Evolutionary conservation across 2,797 vertebrate species (phyloP), one percentile per base, ranked within the genome.

Genomic region (Dermochelys coriacea): DNA sequence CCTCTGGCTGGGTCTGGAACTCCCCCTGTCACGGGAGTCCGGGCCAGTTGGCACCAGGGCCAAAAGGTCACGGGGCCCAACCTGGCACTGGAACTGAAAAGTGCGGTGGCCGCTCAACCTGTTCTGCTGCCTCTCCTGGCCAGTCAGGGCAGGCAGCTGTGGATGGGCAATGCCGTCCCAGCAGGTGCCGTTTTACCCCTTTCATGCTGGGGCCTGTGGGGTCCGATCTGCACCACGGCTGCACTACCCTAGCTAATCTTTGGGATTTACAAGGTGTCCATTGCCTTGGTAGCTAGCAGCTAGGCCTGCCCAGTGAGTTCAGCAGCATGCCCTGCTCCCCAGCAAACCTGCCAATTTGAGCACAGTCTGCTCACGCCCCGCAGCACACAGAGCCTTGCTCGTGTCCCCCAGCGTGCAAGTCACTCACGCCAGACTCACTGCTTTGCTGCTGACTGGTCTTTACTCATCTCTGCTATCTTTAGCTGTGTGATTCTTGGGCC

Each of bases 131-230:
- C 61, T n/a, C 29, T 16, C 61, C 61, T n/a, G 27, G 25, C 25
- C 25, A 7, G 34, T 29, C 6, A 16, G 59, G 61, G 31, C 61
- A 19, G 34, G 31, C 15, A 12, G 59, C 59, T 18, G 59, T 64
- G 59, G 31, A 3, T 14, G 6, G 6, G 5, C 34, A 5, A 19
- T 16, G 15, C 6, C 34, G 1, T 2, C 34, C 16, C 16, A 19
- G 8, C 34, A 21, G 61, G 34, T 1, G 16, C 34, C 1, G 5
- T 6, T 34, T 34, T 15, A 31, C 14, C 59, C 34, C 61, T 18
- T 68, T 68, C 61, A 18, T 8, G 61, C 34, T 64, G 34, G 61
- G 0, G 18, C 59, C 59, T n/a, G 7, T n/a, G 3, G 31, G 6
- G 10, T 34, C 59, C 7, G 31, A 16, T 64, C 18, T n/a, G 27